Evolutionary conservation across 2,888 invertebrate genomes (phyloP).

Genomic region (Mongoloraphidia duomilia): DNA sequence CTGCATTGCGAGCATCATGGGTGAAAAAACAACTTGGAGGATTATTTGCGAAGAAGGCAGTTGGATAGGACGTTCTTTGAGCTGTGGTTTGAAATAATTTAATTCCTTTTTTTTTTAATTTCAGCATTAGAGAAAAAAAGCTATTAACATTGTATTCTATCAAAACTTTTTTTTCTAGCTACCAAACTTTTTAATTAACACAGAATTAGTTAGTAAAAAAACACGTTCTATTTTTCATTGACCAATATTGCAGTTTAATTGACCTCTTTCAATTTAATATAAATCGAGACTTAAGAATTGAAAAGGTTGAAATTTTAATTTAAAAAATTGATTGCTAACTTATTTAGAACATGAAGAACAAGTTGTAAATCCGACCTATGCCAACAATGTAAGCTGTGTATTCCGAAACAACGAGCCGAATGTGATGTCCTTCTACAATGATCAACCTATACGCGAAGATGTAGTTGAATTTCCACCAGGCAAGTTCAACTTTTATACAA

Average conservation of each 20-base stretch:
- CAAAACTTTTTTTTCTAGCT: neutral
- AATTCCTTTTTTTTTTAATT: neutral
- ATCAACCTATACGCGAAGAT: constrained; percentile 59
- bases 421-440: constrained; percentile 68
- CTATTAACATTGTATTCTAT: neutral
- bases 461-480: constrained; percentile 67
- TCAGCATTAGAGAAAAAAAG: neutral
- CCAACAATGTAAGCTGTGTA: constrained; percentile 54
- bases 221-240: neutral
- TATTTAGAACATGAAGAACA: constrained; percentile 23
- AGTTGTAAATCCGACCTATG: constrained; percentile 3
- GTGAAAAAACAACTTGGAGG: constrained; percentile 72
- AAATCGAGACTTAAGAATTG: neutral
- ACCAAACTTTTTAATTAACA: neutral
- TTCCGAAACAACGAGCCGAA: constrained; percentile 65
- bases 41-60: constrained; percentile 71
- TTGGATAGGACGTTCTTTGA: constrained; percentile 70
- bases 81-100: constrained; percentile 48
- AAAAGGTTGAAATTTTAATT: constrained; percentile 10
- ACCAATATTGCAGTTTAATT: neutral
- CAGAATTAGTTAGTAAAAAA: neutral
- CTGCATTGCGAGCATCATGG: constrained; percentile 68
- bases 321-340: constrained; percentile 22
- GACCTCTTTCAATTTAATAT: neutral
- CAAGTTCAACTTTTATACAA: constrained; percentile 12